A percentile compares a stretch with the other conserved stretches of the same genome.
Evolutionary conservation across 2,888 invertebrate genomes (phyloP).

Genomic region (Anagyrus pseudococci): DNA sequence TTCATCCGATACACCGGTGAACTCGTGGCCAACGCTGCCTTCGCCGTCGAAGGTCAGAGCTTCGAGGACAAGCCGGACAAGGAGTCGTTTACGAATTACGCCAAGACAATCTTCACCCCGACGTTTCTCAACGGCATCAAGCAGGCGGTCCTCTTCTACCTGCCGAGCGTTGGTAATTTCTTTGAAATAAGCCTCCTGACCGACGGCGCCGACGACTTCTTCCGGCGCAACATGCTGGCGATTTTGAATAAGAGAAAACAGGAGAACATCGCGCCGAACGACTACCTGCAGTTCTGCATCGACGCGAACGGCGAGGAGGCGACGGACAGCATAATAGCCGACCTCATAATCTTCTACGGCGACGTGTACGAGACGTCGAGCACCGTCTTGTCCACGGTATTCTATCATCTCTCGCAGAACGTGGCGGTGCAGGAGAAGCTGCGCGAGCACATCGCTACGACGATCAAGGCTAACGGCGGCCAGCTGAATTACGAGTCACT

Average conservation of each 20-base stretch:
- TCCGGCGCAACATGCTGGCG: constrained; percentile 41
- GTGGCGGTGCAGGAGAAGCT: constrained; percentile 62
- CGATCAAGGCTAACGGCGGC: constrained; percentile 44
- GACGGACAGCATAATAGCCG: constrained; percentile 37
- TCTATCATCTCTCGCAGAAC: constrained; percentile 62
- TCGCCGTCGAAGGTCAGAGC: constrained; percentile 47
- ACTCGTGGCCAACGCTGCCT: constrained; percentile 44
- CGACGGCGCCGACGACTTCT: constrained; percentile 42
- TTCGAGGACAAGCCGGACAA: constrained; percentile 42
- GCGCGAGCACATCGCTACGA: constrained; percentile 59
- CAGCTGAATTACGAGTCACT: constrained; percentile 61
- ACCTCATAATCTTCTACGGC: constrained; percentile 63
- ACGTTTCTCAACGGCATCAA: constrained; percentile 30
- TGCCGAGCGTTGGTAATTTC: constrained; percentile 37
- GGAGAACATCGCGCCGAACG: constrained; percentile 49
- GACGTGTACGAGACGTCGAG: constrained; percentile 67
- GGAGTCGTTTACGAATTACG: constrained; percentile 27
- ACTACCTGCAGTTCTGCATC: constrained; percentile 64
- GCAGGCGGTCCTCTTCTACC: constrained; percentile 27
- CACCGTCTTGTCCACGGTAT: constrained; percentile 60
- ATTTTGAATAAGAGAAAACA: constrained; percentile 45
- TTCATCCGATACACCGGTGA: constrained; percentile 47
- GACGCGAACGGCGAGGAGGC: constrained; percentile 34
- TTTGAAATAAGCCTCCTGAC: constrained; percentile 38
- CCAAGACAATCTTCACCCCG: constrained; percentile 43